phyloP scores from a whole-genome alignment of 2,888 invertebrate species.

The Acrobasis repandana region DNA sequence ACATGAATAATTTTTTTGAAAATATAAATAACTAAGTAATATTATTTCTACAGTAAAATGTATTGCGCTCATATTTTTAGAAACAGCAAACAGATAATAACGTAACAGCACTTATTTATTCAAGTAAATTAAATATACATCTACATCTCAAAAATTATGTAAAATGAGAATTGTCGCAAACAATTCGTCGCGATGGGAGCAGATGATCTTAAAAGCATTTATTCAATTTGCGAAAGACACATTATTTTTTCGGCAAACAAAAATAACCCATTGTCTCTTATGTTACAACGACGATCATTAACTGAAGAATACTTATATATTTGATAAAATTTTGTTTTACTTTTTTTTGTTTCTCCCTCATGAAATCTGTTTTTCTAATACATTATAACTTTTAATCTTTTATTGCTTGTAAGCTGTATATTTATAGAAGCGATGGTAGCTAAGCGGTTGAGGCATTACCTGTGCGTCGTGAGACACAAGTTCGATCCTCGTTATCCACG shows the following conservation, averaged over 20 bases:
- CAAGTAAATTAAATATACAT: neutral
- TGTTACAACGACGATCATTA: neutral
- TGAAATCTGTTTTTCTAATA: neutral
- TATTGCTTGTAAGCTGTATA: too few species aligned
- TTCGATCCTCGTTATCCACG: too few species aligned
- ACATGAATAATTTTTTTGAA: too few species aligned
- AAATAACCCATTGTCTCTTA: neutral
- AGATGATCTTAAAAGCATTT: conserved; percentile 21
- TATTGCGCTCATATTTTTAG: too few species aligned
- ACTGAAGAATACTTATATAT: neutral
- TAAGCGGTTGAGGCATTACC: too few species aligned
- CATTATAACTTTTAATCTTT: too few species aligned
- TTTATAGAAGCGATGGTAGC: too few species aligned
- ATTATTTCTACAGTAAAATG: too few species aligned
- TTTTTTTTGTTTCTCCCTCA: neutral
- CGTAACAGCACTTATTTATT: neutral
- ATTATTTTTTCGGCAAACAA: conserved; percentile 5
- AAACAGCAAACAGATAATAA: too few species aligned
- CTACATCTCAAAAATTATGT: conserved; percentile 14
- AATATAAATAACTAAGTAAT: too few species aligned
- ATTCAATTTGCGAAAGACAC: conserved; percentile 7
- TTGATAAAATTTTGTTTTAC: neutral
- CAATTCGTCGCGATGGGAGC: neutral
- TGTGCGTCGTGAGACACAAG: too few species aligned
- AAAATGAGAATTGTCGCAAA: conserved; percentile 13